phyloP scores from a whole-genome alignment of 2,888 invertebrate genomes.

The Opisthograptis luteolata region DNA sequence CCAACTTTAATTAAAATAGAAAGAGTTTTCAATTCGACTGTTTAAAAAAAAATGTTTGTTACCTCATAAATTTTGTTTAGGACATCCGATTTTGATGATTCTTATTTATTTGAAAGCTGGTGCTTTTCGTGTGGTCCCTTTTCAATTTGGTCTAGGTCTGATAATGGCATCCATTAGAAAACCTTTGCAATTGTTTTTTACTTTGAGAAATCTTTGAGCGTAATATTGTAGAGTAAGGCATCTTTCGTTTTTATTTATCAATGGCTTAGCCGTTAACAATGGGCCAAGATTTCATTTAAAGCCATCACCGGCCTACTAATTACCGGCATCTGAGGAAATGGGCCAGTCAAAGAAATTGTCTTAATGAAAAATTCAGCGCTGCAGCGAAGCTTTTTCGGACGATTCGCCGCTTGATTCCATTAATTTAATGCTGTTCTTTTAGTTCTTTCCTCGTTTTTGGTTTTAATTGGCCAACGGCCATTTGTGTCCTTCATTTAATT shows the following conservation, averaged over 20 bases:
- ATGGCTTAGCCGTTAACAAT: constrained; percentile 38
- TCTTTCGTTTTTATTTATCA: background rate
- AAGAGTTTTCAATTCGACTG: too few species aligned
- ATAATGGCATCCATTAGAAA: too few species aligned
- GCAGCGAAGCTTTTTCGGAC: constrained; percentile 20
- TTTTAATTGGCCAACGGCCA: background rate
- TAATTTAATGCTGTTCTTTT: constrained; percentile 25
- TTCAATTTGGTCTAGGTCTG: too few species aligned
- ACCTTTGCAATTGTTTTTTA: too few species aligned
- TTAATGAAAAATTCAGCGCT: constrained; percentile 63
- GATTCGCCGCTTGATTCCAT: constrained; percentile 20
- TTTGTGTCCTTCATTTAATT: background rate
- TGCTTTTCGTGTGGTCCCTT: too few species aligned
- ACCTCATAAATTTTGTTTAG: too few species aligned
- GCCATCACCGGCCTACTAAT: constrained; percentile 64
- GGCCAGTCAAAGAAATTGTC: constrained; percentile 60
- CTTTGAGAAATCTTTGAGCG: background rate
- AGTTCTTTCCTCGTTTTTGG: constrained; percentile 16
- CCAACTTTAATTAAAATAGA: too few species aligned
- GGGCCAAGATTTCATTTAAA: constrained; percentile 55
- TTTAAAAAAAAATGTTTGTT: too few species aligned
- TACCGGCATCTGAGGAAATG: constrained; percentile 60
- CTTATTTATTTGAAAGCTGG: too few species aligned
- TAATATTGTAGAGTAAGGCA: background rate
- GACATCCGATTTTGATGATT: too few species aligned